Evolutionary conservation across 2,797 vertebrate genomes (phyloP), one percentile per base, ranked within the genome.

Genomic region (Lophius americanus): DNA sequence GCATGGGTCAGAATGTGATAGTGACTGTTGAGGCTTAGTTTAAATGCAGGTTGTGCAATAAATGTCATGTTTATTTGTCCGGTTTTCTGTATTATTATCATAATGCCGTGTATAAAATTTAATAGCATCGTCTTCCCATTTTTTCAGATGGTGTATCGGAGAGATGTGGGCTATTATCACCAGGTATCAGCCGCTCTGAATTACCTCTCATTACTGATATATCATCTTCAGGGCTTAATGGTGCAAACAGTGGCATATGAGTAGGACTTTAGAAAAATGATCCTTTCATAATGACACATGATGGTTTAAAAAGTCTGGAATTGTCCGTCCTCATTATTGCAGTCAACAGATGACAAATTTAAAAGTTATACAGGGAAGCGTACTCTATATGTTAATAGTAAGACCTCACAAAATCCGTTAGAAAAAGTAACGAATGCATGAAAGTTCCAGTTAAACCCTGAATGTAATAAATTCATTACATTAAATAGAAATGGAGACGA

Each of bases 81-180:
- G 73, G 51, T 70, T 5, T 42, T 68, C 9, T 13, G 36, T 9
- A n/a, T 50, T 23, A 42, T 50, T 6, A n/a, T 13, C n/a, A 5
- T 6, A 50, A 7, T 56, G 9, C 4, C 14, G n/a, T 61, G 37
- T 47, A 2, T 9, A 9, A 35, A 3, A 39, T 13, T 35, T 52
- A 44, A 64, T 0, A 62, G n/a, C 49, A 60, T 54, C 3, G 3
- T n/a, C 70, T 64, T 64, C 36, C 83, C 70, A 73, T 72, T 32
- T 81, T 85, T 83, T 78, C 79, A 93, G 92, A 94, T 89, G 83
- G 85, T 89, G 2, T 94, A 94, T 87, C 90, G 92, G 56, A 92
- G 93, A 81, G 93, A 94, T 63, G 88, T 85, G 71, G 92, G 88
- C 76, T 91, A 84, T 88, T 92, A 88, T 85, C 92, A 93, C 80